Evolutionary conservation across 2,888 invertebrate genomes (phyloP), one percentile per base, ranked within the genome.

Genomic region (Lasius fuliginosus): DNA sequence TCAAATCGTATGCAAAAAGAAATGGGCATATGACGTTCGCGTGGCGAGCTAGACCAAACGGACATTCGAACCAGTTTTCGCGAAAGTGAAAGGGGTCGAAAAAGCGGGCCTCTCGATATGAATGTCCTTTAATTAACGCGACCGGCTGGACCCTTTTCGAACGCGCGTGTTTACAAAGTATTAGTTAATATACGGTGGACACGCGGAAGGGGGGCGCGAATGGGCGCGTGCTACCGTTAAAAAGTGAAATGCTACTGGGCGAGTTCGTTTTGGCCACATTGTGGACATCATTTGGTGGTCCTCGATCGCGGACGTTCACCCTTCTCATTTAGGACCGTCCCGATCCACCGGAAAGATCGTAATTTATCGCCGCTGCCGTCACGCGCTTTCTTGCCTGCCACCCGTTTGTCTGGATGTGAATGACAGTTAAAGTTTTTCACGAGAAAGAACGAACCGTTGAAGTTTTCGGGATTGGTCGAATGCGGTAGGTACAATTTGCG

Each of bases 261-360:
- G 85, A 91, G 93, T 93, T 93, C 93, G 91, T 93, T 79, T 93
- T 93, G 88, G 85, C 75, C 82, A 92, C 82, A 93, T 92, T 93
- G 92, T 92, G 86, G 83, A 73, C 85, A 85, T 90, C 86, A n/a
- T 86, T 89, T 84, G 64, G 64, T 27, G 74, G 56, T 49, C 82
- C 85, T 85, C 88, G 84, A 88, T 87, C 86, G 53, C 53, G 86
- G 84, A 64, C 85, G 42, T 85, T 77, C 84, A 84, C 83, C 83
- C 85, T 58, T 53, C 83, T 83, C 87, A 58, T 83, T 87, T 87
- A 46, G 79, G 36, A 67, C 81, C 75, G 76, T 67, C 79, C 62
- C 84, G 87, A 90, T 90, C 83, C 87, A 79, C 87, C 56, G 74
- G 75, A 84, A 76, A 74, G 84, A 88, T 88, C 87, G 86, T 89